phyloP scores from a whole-genome alignment of 2,888 invertebrate genomes.

The Caradrina clavipalpis region DNA sequence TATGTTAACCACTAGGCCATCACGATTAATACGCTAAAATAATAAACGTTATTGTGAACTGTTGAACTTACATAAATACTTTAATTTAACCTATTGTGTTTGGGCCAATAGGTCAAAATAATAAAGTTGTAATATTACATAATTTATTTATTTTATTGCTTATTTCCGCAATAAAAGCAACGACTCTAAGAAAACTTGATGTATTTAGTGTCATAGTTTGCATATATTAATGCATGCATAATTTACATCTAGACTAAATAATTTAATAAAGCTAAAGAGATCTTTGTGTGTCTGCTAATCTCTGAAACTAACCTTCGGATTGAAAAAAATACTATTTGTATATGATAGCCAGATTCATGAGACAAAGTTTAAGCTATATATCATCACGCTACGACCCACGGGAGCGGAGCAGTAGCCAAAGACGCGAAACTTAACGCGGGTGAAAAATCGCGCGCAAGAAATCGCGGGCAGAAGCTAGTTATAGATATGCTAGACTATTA shows the following conservation, averaged over 20 bases:
- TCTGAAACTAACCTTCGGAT: no score
- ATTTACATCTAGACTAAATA: neutral
- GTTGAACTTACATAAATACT: slow-evolving; percentile 25
- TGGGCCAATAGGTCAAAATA: slow-evolving; percentile 20
- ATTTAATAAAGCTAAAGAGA: no score
- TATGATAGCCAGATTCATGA: no score
- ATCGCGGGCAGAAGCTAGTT: no score
- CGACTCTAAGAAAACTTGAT: slow-evolving; percentile 14
- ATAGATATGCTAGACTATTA: neutral
- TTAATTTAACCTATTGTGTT: slow-evolving; percentile 14
- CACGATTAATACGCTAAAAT: neutral
- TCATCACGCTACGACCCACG: no score
- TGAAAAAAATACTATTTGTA: no score
- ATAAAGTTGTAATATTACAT: slow-evolving; percentile 11
- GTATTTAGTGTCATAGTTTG: slow-evolving; percentile 23
- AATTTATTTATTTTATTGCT: slow-evolving; percentile 40
- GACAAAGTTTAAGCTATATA: no score
- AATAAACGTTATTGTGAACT: slow-evolving; percentile 4
- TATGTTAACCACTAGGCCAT: no score
- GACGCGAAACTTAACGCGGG: no score
- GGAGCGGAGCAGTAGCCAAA: no score
- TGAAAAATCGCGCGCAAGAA: no score
- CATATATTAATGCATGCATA: slow-evolving; percentile 17
- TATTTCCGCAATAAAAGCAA: slow-evolving; percentile 34
- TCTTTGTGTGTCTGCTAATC: no score